These are phyloP conservation scores for Sorex maritimensis DNA, from an alignment of 2,797 vertebrate species.

Conservation along the genomic window DNA sequence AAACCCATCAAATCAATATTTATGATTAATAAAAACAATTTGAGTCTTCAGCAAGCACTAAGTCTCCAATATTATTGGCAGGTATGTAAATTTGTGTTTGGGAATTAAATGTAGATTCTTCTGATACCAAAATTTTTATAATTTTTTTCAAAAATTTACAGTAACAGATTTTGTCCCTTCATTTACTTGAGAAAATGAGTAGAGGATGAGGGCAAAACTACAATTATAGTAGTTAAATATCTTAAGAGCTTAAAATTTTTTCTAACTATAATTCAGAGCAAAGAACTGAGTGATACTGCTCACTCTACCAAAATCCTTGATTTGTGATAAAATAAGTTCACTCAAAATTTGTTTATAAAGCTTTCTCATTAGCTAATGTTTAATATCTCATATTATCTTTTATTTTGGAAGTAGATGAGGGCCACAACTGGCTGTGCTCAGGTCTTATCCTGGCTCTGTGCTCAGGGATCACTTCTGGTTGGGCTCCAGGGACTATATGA, in stretches of 20 bases:
- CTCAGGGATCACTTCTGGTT: no score
- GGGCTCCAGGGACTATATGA: no score
- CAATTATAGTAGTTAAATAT: conserved; percentile 41
- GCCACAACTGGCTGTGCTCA: no score
- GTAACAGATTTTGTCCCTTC: conserved; percentile 19
- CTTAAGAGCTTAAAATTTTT: conserved; percentile 26
- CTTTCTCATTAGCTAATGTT: conserved; percentile 25
- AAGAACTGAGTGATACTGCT: conserved; percentile 50
- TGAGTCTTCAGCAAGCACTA: conserved; percentile 59
- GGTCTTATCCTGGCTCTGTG: no score
- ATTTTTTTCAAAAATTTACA: conserved; percentile 26
- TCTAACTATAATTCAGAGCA: conserved; percentile 44
- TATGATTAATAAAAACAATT: conserved; percentile 46
- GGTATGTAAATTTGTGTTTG: conserved; percentile 43
- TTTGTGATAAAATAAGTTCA: conserved; percentile 52
- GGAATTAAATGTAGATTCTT: conserved; percentile 56
- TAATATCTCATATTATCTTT: not conserved
- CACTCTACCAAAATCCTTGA: conserved; percentile 49
- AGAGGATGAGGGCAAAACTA: not conserved
- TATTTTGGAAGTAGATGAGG: not conserved
- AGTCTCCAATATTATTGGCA: conserved; percentile 42
- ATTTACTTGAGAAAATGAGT: conserved; percentile 39
- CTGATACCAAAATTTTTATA: conserved; percentile 28
- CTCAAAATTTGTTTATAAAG: conserved; percentile 21
- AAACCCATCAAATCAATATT: conserved; percentile 55